Evolutionary conservation across 2,888 invertebrate genomes (phyloP), one percentile per base, ranked within the genome.

Genomic region (Caenorhabditis sinica): DNA sequence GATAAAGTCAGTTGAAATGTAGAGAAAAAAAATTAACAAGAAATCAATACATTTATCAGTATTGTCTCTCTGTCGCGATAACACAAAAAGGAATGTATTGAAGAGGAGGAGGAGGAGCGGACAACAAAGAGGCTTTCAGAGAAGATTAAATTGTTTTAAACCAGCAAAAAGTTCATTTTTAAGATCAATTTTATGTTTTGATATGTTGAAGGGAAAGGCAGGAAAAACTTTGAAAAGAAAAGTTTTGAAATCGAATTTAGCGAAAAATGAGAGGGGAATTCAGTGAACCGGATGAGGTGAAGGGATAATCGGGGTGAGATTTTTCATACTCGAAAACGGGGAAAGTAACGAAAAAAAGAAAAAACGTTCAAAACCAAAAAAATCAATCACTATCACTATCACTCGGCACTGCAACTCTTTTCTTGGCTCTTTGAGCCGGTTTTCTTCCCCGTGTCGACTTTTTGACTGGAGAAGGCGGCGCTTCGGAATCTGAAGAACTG

Each of bases 221-320:
- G 40, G 33, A 60, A 60, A 40, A 20, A 11, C 15, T 20, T 33
- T 23, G 17, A 17, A 2, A 20, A n/a, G 28, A 45, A 60, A 45
- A 28, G 25, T 40, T 36, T n/a, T n/a, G 49, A 20, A 49, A 49
- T 5, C 6, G 20, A 49, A 5, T n/a, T n/a, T n/a, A n/a, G n/a
- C n/a, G 49, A 20, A 5, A 49, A 45, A 20, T 2, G 15, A 25
- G 45, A 20, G 25, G 17, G 40, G 9, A 20, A 74, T 43, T 74
- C 63, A 74, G 65, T 74, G 74, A 74, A 74, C 65, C 74, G 65
- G 40, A n/a, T n/a, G n/a, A n/a, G n/a, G n/a, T n/a, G n/a, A n/a
- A n/a, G 43, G 49, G 25, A 33, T 9, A 53, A 73, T 20, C 20
- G 20, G 6, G 20, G 40, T 5, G 49, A 25, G 15, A 56, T 58